These are phyloP conservation scores for Platygyra sinensis DNA, from an alignment of 64 coral and sea anemone species.

Conservation along the genomic window DNA sequence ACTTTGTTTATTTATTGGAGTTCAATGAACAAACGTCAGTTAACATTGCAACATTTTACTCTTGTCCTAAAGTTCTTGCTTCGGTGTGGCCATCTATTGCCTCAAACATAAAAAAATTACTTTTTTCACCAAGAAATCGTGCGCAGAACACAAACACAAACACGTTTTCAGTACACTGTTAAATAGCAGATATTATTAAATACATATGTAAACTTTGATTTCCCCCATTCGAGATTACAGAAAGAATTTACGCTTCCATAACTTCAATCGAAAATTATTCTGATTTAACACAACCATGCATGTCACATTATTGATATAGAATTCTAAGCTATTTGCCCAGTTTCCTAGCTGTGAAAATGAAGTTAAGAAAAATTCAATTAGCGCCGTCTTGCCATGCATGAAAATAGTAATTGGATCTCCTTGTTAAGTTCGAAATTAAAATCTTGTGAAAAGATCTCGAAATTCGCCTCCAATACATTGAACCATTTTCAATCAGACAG, in stretches of 20 bases:
- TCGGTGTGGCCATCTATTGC: no score
- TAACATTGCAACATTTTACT: no score
- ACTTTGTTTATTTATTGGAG: no score
- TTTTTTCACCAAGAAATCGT: no score
- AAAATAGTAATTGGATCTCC: not conserved
- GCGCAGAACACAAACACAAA: no score
- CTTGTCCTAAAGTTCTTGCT: no score
- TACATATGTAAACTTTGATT: not conserved
- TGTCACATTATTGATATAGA: not conserved
- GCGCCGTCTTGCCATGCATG: not conserved
- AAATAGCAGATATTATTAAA: no score
- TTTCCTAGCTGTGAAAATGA: conserved; percentile 37
- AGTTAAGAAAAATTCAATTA: conserved; percentile 34
- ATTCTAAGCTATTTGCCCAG: conserved; percentile 2
- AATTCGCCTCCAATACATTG: not conserved
- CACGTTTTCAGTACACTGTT: no score
- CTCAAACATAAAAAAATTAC: no score
- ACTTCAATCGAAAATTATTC: not conserved
- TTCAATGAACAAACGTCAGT: no score
- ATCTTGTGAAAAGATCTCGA: not conserved
- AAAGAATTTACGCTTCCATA: not conserved
- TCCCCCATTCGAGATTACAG: no score
- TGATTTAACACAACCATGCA: not conserved
- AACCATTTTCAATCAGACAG: not conserved
- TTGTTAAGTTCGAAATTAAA: not conserved